phyloP scores from a whole-genome alignment of 2,113 vertebrate genomes.

The Corythaixoides concolor region DNA sequence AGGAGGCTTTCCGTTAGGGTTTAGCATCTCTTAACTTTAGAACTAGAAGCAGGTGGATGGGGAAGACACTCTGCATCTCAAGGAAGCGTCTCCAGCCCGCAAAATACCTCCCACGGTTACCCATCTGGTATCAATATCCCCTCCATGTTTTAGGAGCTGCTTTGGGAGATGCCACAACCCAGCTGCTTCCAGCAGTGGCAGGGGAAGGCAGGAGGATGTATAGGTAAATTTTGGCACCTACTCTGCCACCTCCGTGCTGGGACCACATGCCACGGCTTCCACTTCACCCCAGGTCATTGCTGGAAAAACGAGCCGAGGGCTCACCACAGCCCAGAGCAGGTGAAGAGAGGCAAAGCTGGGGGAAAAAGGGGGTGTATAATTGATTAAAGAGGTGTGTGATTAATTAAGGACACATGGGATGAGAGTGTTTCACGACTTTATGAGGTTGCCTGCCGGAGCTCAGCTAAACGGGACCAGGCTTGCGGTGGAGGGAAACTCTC shows the following conservation, averaged over 20 bases:
- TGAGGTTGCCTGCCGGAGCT: background rate
- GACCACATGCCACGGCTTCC: rapidly evolving
- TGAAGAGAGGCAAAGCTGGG: rapidly evolving
- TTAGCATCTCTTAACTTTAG: background rate
- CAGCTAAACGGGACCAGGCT: background rate
- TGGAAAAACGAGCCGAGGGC: background rate
- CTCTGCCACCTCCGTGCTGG: background rate
- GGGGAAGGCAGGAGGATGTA: background rate
- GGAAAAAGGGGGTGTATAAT: background rate
- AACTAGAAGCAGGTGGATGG: background rate
- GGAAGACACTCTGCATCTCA: background rate
- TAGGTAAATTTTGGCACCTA: background rate
- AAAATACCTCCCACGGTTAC: background rate
- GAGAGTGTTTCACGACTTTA: background rate
- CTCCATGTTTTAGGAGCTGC: background rate
- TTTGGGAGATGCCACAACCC: background rate
- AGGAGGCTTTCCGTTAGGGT: background rate
- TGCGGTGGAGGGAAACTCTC: background rate
- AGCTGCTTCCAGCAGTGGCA: background rate
- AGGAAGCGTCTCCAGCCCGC: rapidly evolving
- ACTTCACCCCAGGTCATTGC: rapidly evolving
- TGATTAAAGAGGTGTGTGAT: background rate
- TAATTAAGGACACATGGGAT: background rate
- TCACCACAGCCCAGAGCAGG: rapidly evolving
- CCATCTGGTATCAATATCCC: background rate